Evolutionary conservation across 2,888 invertebrate species (phyloP).

Genomic region (Synanthedon tipuliformis): DNA sequence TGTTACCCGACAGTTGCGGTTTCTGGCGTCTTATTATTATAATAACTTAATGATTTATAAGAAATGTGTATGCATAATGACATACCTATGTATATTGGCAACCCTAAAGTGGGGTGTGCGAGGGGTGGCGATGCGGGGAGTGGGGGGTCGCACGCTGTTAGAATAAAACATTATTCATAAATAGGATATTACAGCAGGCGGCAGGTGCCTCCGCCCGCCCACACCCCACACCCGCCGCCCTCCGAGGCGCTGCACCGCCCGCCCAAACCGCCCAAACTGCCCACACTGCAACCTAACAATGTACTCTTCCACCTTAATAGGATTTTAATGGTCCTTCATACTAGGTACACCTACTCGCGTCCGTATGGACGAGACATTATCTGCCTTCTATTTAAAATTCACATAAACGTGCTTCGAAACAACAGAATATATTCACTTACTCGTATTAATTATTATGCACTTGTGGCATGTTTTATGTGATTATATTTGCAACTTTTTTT

Average conservation of each 20-base stretch:
- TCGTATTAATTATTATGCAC: no score
- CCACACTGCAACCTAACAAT: not conserved
- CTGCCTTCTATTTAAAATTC: no score
- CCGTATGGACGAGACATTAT: no score
- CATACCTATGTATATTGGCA: constrained; percentile 10
- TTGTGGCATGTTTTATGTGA: no score
- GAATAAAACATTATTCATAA: constrained; percentile 71
- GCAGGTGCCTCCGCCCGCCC: constrained; percentile 30
- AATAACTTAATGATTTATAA: no score
- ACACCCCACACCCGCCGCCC: constrained; percentile 9
- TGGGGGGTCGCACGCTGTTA: constrained; percentile 57
- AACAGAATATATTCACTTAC: no score
- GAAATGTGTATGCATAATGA: no score
- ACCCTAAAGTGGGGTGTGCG: constrained; percentile 18
- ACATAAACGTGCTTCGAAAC: no score
- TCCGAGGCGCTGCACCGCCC: constrained; percentile 11
- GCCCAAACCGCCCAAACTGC: not conserved
- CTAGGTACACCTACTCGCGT: not conserved
- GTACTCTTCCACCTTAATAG: not conserved
- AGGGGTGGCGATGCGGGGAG: constrained; percentile 12
- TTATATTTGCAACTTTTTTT: no score
- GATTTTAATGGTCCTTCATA: not conserved
- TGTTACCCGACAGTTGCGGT: no score
- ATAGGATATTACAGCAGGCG: constrained; percentile 64
- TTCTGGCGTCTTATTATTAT: no score